Conservation (phyloP, 2,797 vertebrate species). For the Momotus momota region DNA sequence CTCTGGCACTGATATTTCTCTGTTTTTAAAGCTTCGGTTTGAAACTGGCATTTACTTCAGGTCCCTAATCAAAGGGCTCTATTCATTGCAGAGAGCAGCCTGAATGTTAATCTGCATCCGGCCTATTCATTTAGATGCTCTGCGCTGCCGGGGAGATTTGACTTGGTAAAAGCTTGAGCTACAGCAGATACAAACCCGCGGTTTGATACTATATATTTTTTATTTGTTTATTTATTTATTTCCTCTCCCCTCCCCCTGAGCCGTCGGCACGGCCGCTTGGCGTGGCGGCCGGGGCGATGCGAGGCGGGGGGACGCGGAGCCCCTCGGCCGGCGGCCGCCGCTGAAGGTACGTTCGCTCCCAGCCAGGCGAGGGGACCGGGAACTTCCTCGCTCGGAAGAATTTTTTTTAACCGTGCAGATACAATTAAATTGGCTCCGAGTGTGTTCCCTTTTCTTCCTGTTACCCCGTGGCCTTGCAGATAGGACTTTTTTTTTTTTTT, state of each 20-base stretch:
- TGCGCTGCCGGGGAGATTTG: conserved; percentile 78
- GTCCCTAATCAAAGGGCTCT: conserved; percentile 84
- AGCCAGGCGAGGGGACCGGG: background rate
- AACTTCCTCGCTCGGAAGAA: conserved; percentile 48
- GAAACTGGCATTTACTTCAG: conserved; percentile 82
- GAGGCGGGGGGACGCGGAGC: background rate
- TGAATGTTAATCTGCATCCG: conserved; percentile 83
- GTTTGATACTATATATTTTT: conserved; percentile 1
- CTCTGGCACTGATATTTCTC: conserved; percentile 80
- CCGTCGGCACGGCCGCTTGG: background rate
- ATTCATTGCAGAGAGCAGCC: conserved; percentile 84
- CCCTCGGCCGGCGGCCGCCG: background rate
- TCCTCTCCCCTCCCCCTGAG: background rate
- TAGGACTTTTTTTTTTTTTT: conserved; percentile 54
- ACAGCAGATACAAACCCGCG: conserved; percentile 62
- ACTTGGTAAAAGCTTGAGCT: conserved; percentile 81
- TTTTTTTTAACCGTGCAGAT: conserved; percentile 40
- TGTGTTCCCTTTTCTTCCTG: conserved; percentile 60
- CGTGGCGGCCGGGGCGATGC: background rate
- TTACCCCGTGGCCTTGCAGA: conserved; percentile 62
- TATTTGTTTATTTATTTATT: background rate
- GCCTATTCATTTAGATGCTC: conserved; percentile 84
- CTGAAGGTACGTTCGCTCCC: conserved; percentile 64
- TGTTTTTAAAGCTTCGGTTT: conserved; percentile 79
- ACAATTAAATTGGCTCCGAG: conserved; percentile 67